Conservation (phyloP, 2,888 invertebrate genomes). For the Zonitis immaculata region DNA sequence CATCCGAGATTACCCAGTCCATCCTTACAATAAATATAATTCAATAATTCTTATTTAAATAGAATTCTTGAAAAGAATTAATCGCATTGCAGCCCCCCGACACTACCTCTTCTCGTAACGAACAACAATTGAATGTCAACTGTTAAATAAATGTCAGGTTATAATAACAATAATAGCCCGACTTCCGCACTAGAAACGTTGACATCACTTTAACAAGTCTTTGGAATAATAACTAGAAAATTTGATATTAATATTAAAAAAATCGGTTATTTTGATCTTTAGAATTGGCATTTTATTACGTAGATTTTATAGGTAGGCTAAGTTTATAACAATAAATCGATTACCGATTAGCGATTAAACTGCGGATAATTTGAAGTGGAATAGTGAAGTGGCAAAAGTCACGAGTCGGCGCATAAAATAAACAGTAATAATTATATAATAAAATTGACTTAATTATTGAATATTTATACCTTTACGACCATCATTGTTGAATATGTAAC, state of each 20-base stretch:
- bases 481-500: too few species aligned
- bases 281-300: too few species aligned
- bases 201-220: too few species aligned
- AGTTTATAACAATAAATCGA: too few species aligned
- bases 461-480: too few species aligned
- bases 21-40: constrained; percentile 43
- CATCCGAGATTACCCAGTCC: constrained; percentile 77
- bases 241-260: too few species aligned
- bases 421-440: not conserved
- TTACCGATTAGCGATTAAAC: too few species aligned
- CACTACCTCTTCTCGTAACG: not conserved
- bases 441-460: not conserved
- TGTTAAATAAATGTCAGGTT: not conserved
- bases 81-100: not conserved
- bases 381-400: not conserved
- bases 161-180: not conserved
- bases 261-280: too few species aligned
- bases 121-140: not conserved
- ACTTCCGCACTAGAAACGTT: too few species aligned
- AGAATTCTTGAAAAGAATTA: not conserved
- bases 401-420: not conserved
- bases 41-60: too few species aligned
- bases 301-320: too few species aligned
- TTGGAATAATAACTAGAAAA: too few species aligned
- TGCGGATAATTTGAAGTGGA: not conserved